These are phyloP conservation scores for Catonia carolina DNA, from an alignment of 2,888 invertebrate species.

Conservation along the genomic window DNA sequence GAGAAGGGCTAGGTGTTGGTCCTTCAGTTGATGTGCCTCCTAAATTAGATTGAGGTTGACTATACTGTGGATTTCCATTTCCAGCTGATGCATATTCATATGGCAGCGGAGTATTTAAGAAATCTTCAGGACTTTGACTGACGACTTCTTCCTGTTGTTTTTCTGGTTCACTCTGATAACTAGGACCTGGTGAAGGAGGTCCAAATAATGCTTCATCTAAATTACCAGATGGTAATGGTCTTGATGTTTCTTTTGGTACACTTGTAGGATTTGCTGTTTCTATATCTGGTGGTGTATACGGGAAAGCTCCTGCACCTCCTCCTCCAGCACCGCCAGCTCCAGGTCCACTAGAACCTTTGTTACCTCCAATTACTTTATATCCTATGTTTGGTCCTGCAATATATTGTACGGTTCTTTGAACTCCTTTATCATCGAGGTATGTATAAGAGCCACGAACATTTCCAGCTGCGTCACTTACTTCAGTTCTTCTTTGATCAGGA, in stretches of 20 bases:
- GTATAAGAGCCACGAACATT: conserved; percentile 70
- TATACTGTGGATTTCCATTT: neutral
- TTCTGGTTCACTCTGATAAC: conserved; percentile 32
- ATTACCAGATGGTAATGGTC: neutral
- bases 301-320: neutral
- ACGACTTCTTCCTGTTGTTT: conserved; percentile 22
- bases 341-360: neutral
- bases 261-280: conserved; percentile 7
- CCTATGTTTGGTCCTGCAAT: conserved; percentile 74
- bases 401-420: conserved; percentile 68
- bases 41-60: neutral
- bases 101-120: conserved; percentile 18
- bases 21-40: conserved; percentile 14
- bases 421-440: conserved; percentile 69
- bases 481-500: conserved; percentile 67
- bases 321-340: neutral
- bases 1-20: conserved; percentile 15
- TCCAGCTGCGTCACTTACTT: conserved; percentile 63
- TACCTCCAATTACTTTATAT: conserved; percentile 47
- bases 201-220: conserved; percentile 11
- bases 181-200: conserved; percentile 27
- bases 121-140: conserved; percentile 20
- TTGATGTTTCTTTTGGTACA: neutral
- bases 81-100: conserved; percentile 15
- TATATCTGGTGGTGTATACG: conserved; percentile 5